Evolutionary conservation across 2,113 vertebrate genomes (phyloP).

Genomic region (Peromyscus leucopus): DNA sequence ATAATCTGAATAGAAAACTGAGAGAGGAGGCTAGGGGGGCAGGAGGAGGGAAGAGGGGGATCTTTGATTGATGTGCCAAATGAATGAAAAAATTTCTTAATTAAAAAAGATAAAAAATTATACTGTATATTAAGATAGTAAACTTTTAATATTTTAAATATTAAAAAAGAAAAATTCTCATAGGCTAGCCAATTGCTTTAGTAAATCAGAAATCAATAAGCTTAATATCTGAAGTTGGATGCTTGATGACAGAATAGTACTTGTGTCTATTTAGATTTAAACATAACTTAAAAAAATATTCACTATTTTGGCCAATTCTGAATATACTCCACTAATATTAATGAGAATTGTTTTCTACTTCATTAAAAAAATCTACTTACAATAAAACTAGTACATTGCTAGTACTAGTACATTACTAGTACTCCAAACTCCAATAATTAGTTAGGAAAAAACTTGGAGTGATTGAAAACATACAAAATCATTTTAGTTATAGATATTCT

Average conservation of each 20-base stretch:
- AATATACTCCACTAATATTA: background rate
- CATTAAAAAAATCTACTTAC: background rate
- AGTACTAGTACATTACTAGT: background rate
- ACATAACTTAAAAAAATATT: background rate
- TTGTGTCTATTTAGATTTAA: background rate
- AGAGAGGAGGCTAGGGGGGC: too few relatives aligned
- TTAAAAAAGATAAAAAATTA: too few relatives aligned
- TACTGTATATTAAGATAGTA: too few relatives aligned
- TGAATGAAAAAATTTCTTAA: too few relatives aligned
- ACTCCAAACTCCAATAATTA: conserved; percentile 3
- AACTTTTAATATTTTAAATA: too few relatives aligned
- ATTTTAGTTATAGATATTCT: background rate
- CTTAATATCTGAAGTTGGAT: background rate
- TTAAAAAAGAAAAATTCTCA: background rate
- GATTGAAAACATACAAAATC: background rate
- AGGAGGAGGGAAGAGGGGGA: too few relatives aligned
- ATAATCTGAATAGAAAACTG: background rate
- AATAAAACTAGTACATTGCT: background rate
- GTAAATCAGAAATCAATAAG: conserved; percentile 49
- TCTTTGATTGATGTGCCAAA: too few relatives aligned
- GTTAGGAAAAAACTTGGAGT: background rate
- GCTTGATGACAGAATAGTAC: background rate
- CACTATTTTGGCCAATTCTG: background rate
- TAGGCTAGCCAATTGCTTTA: background rate
- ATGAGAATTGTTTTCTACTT: background rate